Evolutionary conservation across 2,888 invertebrate genomes (phyloP), one percentile per base, ranked within the genome.

Genomic region (Polyommatus icarus): DNA sequence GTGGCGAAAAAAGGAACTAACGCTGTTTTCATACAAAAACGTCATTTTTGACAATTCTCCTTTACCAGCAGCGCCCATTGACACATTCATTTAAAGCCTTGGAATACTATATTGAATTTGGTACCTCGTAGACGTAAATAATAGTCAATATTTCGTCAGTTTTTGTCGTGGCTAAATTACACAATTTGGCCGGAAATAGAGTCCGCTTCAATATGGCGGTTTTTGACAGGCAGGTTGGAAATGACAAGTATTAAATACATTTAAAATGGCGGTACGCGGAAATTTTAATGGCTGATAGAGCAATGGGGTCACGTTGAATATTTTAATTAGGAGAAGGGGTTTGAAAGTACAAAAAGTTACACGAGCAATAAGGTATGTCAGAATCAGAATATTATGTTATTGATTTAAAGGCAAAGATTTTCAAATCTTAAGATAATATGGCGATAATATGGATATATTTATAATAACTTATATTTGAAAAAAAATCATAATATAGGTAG

Each of bases 111-210:
- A 54, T 54, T 54, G 1, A 57, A 57, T 57, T 57, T 57, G 57
- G n/a, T 7, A 57, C 57, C 6, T n/a, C n/a, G 4, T 1, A 59
- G 8, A 20, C 1, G 1, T 57, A 2, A 59, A 12, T 46, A 75
- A 29, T 29, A 50, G 29, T 54, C 0, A 18, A 54, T 75, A 29
- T 75, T 3, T 29, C 54, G 29, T 18, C 1, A 12, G 8, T 46
- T 50, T 40, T 40, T 80, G 82, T 81, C 83, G 80, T 82, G 81
- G 82, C 80, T 80, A 84, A 84, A 84, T 83, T 78, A 81, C 83
- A 82, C 82, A 84, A 85, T 86, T 85, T 86, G 83, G 84, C 86
- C 86, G 90, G 90, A 90, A 91, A 90, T 89, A 85, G 83, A 85
- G 82, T 87, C 83, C 83, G 83, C 83, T 80, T 80, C 80, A 76